A percentile compares a stretch with the other conserved stretches of the same genome.
Evolutionary conservation across 2,888 invertebrate genomes (phyloP).

Genomic region (Eumerus sabulonum): DNA sequence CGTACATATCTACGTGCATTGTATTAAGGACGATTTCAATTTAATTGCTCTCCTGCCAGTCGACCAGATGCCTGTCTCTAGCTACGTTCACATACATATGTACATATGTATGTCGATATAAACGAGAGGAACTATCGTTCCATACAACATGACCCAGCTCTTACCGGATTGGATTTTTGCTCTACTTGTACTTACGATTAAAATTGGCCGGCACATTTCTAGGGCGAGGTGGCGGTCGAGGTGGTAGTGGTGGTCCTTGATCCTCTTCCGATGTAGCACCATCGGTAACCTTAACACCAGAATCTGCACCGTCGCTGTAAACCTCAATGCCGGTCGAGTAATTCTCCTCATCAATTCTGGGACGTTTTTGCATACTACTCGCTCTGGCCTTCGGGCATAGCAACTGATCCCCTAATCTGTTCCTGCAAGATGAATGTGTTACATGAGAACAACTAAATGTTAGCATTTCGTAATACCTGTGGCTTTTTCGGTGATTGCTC

Average conservation of each 20-base stretch:
- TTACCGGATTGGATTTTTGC: constrained; percentile 24
- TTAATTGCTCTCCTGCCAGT: constrained; percentile 49
- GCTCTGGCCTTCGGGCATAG: constrained; percentile 55
- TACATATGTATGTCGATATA: too few species aligned
- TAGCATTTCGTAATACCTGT: constrained; percentile 61
- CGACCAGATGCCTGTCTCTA: constrained; percentile 36
- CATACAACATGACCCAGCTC: background rate
- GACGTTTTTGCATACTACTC: constrained; percentile 53
- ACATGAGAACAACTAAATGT: constrained; percentile 58
- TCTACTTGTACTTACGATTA: constrained; percentile 70
- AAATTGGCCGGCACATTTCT: constrained; percentile 69
- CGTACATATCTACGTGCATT: background rate
- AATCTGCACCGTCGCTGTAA: constrained; percentile 74
- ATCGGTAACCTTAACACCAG: constrained; percentile 73
- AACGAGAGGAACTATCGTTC: too few species aligned
- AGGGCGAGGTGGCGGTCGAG: constrained; percentile 76
- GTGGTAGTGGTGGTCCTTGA: constrained; percentile 77
- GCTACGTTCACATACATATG: background rate
- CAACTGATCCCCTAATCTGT: constrained; percentile 69
- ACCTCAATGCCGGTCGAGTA: constrained; percentile 73
- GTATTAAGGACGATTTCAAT: constrained; percentile 46
- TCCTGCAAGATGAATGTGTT: constrained; percentile 68
- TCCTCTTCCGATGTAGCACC: constrained; percentile 73
- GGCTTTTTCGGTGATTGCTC: constrained; percentile 63
- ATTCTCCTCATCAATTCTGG: constrained; percentile 71